A percentile compares a stretch with the other conserved stretches of the same genome.
These are phyloP conservation scores for Pheosia tremula DNA, from an alignment of 2,888 invertebrate species.

Conservation along the genomic window DNA sequence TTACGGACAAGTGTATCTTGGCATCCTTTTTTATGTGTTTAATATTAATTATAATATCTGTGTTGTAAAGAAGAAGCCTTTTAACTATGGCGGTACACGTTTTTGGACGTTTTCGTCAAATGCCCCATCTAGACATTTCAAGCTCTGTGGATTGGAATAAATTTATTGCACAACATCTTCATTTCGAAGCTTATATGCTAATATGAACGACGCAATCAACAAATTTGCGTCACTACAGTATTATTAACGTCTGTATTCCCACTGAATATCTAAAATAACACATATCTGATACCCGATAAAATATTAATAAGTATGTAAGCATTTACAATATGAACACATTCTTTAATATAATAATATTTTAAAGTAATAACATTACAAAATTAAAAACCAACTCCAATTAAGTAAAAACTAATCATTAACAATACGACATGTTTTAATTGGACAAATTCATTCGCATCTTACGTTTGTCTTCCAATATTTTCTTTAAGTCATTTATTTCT, in stretches of 20 bases:
- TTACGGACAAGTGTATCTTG: too few species aligned
- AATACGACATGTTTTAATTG: constrained; percentile 14
- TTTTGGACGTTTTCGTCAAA: background rate
- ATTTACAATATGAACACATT: background rate
- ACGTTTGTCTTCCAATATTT: constrained; percentile 77
- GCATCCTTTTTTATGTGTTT: too few species aligned
- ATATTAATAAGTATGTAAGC: too few species aligned
- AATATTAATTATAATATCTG: too few species aligned
- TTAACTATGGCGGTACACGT: too few species aligned
- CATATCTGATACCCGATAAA: too few species aligned
- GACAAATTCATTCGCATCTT: constrained; percentile 56
- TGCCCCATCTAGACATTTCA: background rate
- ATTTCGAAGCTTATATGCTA: constrained; percentile 58
- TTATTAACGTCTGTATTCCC: constrained; percentile 10
- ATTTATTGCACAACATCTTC: constrained; percentile 62
- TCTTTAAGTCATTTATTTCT: constrained; percentile 76
- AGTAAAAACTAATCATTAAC: constrained; percentile 9
- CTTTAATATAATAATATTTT: constrained; percentile 25
- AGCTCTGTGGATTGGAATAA: constrained; percentile 39
- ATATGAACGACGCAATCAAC: constrained; percentile 51
- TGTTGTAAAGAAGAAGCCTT: too few species aligned
- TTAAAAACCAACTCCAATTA: constrained; percentile 18
- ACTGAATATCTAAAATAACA: background rate
- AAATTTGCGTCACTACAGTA: constrained; percentile 27
- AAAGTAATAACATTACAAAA: constrained; percentile 22